Evolutionary conservation across 92 coral and sea anemone species (phyloP).

Genomic region (Epizoanthus fatuus): DNA sequence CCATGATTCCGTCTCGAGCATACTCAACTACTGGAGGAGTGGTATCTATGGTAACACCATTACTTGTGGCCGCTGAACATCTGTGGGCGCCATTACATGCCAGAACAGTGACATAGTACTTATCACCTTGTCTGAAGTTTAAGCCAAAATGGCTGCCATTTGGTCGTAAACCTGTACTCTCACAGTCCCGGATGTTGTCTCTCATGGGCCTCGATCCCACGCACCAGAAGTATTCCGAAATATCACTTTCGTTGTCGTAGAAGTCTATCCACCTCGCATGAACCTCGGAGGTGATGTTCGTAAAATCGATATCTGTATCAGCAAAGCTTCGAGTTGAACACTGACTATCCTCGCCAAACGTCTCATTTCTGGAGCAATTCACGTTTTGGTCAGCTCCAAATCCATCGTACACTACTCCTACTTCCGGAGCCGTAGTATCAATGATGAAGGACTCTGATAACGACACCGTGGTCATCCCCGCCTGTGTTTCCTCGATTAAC

Average conservation of each 20-base stretch:
- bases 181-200: conserved; percentile 84
- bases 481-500: conserved; percentile 85
- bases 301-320: conserved; percentile 94
- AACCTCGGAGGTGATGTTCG: conserved; percentile 86
- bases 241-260: conserved; percentile 93
- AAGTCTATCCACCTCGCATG: conserved; percentile 97
- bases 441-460: conserved; percentile 88
- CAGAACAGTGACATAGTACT: conserved; percentile 72
- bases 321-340: conserved; percentile 93
- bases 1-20: conserved; percentile 91
- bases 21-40: conserved; percentile 85
- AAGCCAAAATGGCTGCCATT: conserved; percentile 83
- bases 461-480: conserved; percentile 70
- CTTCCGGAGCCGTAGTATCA: conserved; percentile 91
- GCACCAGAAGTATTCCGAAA: conserved; percentile 89
- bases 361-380: conserved; percentile 92
- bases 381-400: conserved; percentile 84
- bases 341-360: conserved; percentile 93
- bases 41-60: conserved; percentile 85
- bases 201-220: conserved; percentile 75
- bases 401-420: conserved; percentile 94
- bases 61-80: conserved; percentile 81
- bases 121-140: conserved; percentile 69
- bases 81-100: conserved; percentile 90
- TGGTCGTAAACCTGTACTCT: conserved; percentile 82